Base-by-base conservation (phyloP, 1,140 invertebrate species). In the Microplitis mediator region DNA sequence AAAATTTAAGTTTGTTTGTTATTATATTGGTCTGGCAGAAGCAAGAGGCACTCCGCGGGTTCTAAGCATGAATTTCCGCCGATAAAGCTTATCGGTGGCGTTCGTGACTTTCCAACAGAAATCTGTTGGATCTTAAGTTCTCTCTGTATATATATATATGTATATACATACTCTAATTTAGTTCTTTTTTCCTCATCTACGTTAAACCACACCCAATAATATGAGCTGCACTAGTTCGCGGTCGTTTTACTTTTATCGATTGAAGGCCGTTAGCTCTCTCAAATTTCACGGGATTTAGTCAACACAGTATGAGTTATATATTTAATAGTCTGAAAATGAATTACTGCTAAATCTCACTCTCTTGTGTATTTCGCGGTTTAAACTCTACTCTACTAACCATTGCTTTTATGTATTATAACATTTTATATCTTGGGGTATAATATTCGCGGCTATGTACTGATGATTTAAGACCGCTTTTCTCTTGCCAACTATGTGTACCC, bases 1-100 rank as follows among this genome's bases (percentile, higher is more conserved):
- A 23, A 23, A 23, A 23, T 23, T 23, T 23, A 23, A 23, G 23
- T 23, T 23, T 23, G 13, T 39, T 36, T 36, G 5, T 45, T 39
- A 62, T 60, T 61, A 58, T 62, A 23, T 23, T 23, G 23, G 23
- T 23, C 23, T 70, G 56, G 68, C 45, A 39, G 11, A 16, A 11
- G 36, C 4, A 13, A 61, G 16, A 16, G 11, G 36, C 3, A 13
- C 39, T 51, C 39, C 50, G 60, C 63, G 71, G 54, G 45, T 61
- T 75, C 71, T 75, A 75, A 75, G 74, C 74, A 75, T 75, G 74
- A 75, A 75, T 75, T 75, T 75, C 74, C 74, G 74, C 68, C 71
- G 74, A 75, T 73, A 75, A 75, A 73, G 66, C 71, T 75, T 75
- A 75, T 75, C 74, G 67, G 71, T 65, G 34, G 68, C 74, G 74